A percentile compares a stretch with the other conserved stretches of the same genome.
phyloP scores from a whole-genome alignment of 2,113 vertebrate species.

The Myocastor coypus region DNA sequence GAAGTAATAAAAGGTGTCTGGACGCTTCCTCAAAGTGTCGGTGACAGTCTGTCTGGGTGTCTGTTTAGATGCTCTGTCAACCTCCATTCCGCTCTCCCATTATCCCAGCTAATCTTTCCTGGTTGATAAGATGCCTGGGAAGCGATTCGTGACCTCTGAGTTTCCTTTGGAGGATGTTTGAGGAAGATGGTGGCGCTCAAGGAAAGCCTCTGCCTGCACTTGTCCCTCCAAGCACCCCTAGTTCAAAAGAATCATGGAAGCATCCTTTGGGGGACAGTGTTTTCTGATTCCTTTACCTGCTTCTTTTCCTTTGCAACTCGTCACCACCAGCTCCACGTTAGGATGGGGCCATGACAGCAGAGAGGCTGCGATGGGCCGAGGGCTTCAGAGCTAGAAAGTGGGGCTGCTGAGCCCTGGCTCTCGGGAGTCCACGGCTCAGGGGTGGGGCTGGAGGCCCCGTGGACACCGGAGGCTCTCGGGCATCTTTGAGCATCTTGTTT shows the following conservation, averaged over 20 bases:
- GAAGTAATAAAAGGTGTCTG: not conserved
- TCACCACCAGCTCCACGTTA: not conserved
- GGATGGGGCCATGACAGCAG: not conserved
- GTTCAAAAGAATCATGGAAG: not conserved
- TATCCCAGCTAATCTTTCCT: not conserved
- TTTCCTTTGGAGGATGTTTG: not conserved
- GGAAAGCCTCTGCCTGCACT: not conserved
- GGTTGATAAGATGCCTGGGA: not conserved
- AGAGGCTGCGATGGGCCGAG: not conserved
- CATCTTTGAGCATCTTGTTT: not conserved
- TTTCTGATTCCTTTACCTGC: not conserved
- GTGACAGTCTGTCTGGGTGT: not conserved
- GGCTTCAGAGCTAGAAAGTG: not conserved
- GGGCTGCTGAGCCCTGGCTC: not conserved
- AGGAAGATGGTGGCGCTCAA: not conserved
- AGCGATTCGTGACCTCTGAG: not conserved
- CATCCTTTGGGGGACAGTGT: not conserved
- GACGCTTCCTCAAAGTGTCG: not conserved
- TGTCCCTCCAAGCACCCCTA: not conserved
- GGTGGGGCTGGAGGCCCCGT: rapidly evolving
- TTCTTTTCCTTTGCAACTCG: not conserved
- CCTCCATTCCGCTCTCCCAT: not conserved
- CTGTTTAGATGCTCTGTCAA: not conserved
- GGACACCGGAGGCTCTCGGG: not conserved
- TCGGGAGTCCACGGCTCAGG: not conserved